These are phyloP conservation scores for Amphiprion percula DNA, from an alignment of 2,113 vertebrate species.

Conservation along the genomic window DNA sequence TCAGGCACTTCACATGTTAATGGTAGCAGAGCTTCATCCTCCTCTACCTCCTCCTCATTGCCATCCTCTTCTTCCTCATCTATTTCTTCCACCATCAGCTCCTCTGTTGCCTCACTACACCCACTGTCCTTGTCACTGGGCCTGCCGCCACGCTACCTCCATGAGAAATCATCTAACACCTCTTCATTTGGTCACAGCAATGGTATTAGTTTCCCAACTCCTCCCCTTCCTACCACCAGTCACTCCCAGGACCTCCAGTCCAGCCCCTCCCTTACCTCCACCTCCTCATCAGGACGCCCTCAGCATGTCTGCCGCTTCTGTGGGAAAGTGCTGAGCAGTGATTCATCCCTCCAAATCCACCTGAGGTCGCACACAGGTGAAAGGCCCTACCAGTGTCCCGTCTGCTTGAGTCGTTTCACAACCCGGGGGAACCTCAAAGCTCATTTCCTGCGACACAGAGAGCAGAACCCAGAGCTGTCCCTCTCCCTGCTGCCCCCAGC, in stretches of 20 bases:
- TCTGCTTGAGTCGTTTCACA: slow-evolving; percentile 94
- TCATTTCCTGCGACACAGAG: slow-evolving; percentile 92
- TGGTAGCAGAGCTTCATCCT: slow-evolving; percentile 64
- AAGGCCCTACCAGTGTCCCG: slow-evolving; percentile 93
- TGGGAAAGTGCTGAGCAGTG: slow-evolving; percentile 93
- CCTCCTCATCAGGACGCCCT: slow-evolving; percentile 72
- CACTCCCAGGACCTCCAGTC: slow-evolving; percentile 80
- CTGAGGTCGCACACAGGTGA: slow-evolving; percentile 94
- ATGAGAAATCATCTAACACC: slow-evolving; percentile 87
- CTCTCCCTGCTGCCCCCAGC: slow-evolving; percentile 91
- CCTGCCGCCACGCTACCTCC: slow-evolving; percentile 83
- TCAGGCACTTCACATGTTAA: slow-evolving; percentile 67
- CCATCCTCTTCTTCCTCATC: slow-evolving; percentile 67
- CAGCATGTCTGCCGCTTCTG: slow-evolving; percentile 93
- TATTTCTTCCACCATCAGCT: slow-evolving; percentile 66
- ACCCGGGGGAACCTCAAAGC: slow-evolving; percentile 95
- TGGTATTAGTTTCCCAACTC: slow-evolving; percentile 71
- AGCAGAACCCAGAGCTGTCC: slow-evolving; percentile 92
- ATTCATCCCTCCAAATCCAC: slow-evolving; percentile 94
- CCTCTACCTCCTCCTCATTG: slow-evolving; percentile 71
- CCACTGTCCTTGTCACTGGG: slow-evolving; percentile 83
- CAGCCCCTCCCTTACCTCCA: slow-evolving; percentile 70
- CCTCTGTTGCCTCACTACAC: slow-evolving; percentile 79
- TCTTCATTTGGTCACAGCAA: slow-evolving; percentile 75
- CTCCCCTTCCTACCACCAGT: slow-evolving; percentile 71